Percentiles rank a stretch among this genome's conserved stretches.
Evolutionary conservation across 2,797 vertebrate genomes (phyloP).

Genomic region (Sebastes diploproa): DNA sequence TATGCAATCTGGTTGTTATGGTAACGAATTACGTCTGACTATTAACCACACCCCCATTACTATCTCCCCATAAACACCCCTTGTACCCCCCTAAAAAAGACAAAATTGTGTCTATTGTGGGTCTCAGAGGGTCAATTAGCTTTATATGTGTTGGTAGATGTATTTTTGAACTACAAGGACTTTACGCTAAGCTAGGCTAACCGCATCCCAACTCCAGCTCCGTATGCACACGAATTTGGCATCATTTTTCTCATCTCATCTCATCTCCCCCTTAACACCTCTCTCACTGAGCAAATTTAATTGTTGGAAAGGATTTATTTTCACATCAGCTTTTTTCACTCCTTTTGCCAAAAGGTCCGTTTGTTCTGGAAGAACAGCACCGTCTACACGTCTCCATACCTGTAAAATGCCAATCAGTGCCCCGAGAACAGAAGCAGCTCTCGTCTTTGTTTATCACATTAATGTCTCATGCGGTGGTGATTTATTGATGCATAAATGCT

Average conservation of each 20-base stretch:
- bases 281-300: not conserved
- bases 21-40: no score
- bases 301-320: not conserved
- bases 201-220: not conserved
- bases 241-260: not conserved
- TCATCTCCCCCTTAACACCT: not conserved
- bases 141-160: no score
- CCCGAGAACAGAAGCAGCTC: not conserved
- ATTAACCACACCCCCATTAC: not conserved
- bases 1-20: no score
- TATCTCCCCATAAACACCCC: no score
- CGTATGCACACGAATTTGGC: no score
- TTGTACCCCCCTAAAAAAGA: no score
- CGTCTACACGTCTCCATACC: not conserved
- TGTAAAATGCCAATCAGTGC: not conserved
- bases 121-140: no score
- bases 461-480: constrained; percentile 6
- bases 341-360: not conserved
- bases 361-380: not conserved
- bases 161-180: not conserved
- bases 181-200: constrained; percentile 8
- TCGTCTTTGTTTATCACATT: constrained; percentile 5
- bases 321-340: not conserved
- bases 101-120: no score
- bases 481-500: constrained; percentile 22